phyloP scores from a whole-genome alignment of 2,797 vertebrate genomes.

The Coluber constrictor region DNA sequence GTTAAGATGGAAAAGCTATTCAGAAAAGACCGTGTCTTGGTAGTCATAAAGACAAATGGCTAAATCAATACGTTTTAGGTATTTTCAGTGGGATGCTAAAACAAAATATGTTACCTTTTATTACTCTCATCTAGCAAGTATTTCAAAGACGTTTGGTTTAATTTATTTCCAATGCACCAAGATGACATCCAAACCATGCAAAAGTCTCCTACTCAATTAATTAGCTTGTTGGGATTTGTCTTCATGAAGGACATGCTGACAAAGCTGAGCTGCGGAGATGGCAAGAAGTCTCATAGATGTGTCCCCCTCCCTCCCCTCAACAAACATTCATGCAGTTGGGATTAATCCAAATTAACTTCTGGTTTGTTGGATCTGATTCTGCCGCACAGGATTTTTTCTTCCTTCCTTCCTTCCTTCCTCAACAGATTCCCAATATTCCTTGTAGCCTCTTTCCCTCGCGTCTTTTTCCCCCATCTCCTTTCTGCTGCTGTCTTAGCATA shows the following conservation, averaged over 20 bases:
- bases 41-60: not conserved
- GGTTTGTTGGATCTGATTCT: not conserved
- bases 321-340: not conserved
- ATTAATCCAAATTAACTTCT: not conserved
- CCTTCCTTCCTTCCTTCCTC: not conserved
- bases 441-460: not conserved
- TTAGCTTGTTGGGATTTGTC: not conserved
- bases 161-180: not conserved
- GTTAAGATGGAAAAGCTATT: accelerated
- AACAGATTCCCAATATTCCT: not conserved
- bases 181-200: not conserved
- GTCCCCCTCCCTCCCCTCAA: not conserved
- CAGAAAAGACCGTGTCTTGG: not conserved
- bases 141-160: not conserved
- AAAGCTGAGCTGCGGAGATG: not conserved
- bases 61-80: not conserved
- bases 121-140: accelerated
- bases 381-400: not conserved
- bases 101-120: not conserved
- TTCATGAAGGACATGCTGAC: not conserved
- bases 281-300: not conserved
- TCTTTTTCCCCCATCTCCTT: not conserved
- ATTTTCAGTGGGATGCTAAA: not conserved
- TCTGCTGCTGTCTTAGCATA: not conserved
- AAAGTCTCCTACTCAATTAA: not conserved